Percentiles rank a stretch among this genome's conserved stretches.
Evolutionary conservation across 2,113 vertebrate species (phyloP).

Genomic region (Scolopax mira): DNA sequence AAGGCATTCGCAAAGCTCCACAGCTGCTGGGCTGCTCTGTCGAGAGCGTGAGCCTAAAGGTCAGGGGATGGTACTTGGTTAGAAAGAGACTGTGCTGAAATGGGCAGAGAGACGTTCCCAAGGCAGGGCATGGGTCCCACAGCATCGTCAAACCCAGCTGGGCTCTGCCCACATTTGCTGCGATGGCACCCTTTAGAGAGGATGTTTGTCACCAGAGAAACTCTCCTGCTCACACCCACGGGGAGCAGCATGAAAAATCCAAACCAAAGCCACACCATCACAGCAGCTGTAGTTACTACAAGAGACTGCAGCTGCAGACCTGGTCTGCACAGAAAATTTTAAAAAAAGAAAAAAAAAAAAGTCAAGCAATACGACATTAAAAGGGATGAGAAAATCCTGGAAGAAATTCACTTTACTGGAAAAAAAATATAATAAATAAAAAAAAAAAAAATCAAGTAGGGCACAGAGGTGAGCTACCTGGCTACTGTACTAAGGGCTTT

Average conservation of each 20-base stretch:
- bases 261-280: background rate
- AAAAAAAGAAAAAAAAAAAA: background rate
- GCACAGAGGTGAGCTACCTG: background rate
- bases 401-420: background rate
- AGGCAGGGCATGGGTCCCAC: background rate
- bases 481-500: background rate
- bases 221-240: rapidly evolving
- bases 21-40: background rate
- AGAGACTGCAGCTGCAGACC: background rate
- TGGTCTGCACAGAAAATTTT: background rate
- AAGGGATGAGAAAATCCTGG: background rate
- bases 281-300: background rate
- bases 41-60: background rate
- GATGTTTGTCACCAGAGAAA: background rate
- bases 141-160: background rate
- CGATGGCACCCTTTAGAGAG: background rate
- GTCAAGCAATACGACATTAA: background rate
- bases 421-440: background rate
- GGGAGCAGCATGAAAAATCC: background rate
- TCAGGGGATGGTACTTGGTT: background rate
- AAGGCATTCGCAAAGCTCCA: background rate
- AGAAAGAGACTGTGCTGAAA: background rate
- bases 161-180: background rate
- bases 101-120: rapidly evolving
- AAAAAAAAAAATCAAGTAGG: too few species aligned